Evolutionary conservation across 2,113 vertebrate species (phyloP).

Genomic region (pig (Sus scrofa)): T2T-Sscrofa CM000827.6:63326001-63326500

Average conservation of each 20-base stretch:
- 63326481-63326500: constrained; percentile 27
- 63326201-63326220: not conserved
- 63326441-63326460: constrained; percentile 20
- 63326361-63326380: not conserved
- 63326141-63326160: too few species aligned
- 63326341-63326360: not conserved
- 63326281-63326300: not conserved
- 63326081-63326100: not conserved
- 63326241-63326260: not conserved
- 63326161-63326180: not conserved
- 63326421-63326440: not conserved
- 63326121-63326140: too few species aligned
- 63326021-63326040: not conserved
- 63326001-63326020: not conserved
- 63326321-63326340: not conserved
- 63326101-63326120: too few species aligned
- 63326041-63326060: not conserved
- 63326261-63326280: not conserved
- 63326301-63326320: not conserved
- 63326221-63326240: not conserved
- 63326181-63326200: not conserved
- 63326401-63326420: not conserved
- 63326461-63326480: not conserved
- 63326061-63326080: not conserved
- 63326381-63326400: not conserved